Conservation (phyloP, 2,113 vertebrate species). For the Corydoras sp. region DNA sequence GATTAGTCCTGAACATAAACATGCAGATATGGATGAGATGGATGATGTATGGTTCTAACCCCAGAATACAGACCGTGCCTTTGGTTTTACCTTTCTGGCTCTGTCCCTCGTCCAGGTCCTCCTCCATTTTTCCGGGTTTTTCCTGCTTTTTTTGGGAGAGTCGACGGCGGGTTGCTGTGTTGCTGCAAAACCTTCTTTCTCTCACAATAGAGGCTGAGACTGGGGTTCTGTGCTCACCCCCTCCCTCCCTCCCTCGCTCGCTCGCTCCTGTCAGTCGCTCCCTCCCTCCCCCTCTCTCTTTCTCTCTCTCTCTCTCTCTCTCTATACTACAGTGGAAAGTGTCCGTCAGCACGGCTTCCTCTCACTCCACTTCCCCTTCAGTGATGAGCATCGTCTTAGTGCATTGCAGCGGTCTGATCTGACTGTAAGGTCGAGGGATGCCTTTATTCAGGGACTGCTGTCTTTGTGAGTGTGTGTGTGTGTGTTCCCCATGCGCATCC, state of each 20-base stretch:
- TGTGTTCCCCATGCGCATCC: no score
- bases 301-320: conserved; percentile 66
- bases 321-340: conserved; percentile 63
- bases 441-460: conserved; percentile 1
- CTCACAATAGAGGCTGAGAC: conserved; percentile 68
- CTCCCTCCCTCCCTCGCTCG: neutral
- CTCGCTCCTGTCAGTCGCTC: conserved; percentile 21
- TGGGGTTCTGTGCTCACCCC: conserved; percentile 68
- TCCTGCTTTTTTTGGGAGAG: conserved; percentile 55
- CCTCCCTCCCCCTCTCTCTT: conserved; percentile 38
- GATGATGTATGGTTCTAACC: conserved; percentile 21
- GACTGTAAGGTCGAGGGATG: conserved; percentile 62
- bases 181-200: conserved; percentile 62
- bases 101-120: conserved; percentile 98
- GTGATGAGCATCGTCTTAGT: conserved; percentile 80
- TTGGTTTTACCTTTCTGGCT: conserved; percentile 88
- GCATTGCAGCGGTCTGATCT: conserved; percentile 54
- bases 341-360: conserved; percentile 89
- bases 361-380: conserved; percentile 78
- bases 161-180: conserved; percentile 62
- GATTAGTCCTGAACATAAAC: conserved; percentile 39
- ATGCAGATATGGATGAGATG: conserved; percentile 29
- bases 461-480: conserved; percentile 22
- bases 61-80: neutral
- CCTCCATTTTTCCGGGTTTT: conserved; percentile 78